Conservation (phyloP, 2,888 invertebrate species). For the Nymphalis urticae region DNA sequence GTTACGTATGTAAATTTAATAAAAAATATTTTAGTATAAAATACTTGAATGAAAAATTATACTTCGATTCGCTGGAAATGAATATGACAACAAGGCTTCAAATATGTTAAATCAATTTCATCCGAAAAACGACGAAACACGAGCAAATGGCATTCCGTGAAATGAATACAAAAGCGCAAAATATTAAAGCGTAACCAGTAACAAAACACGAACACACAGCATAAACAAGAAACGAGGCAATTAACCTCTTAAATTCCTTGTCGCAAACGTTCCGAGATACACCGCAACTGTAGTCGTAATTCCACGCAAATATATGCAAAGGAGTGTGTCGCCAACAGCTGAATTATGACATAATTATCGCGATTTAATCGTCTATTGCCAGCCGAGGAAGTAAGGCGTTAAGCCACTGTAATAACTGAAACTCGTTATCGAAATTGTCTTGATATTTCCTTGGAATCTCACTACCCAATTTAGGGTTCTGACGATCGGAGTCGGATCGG, state of each 20-base stretch:
- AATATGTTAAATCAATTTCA: too few species aligned
- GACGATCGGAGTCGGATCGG: slow-evolving; percentile 56
- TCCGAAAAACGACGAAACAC: not conserved
- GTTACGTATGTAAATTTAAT: too few species aligned
- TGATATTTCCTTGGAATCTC: slow-evolving; percentile 40
- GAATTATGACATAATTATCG: slow-evolving; percentile 66
- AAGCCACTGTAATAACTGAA: slow-evolving; percentile 1
- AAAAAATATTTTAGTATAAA: too few species aligned
- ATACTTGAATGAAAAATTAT: too few species aligned
- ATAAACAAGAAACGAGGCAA: slow-evolving; percentile 37
- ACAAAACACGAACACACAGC: slow-evolving; percentile 28
- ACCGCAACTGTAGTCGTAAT: slow-evolving; percentile 36
- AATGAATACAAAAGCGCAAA: slow-evolving; percentile 18
- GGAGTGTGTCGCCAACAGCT: slow-evolving; percentile 44
- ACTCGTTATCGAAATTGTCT: slow-evolving; percentile 41
- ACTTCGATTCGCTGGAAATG: too few species aligned
- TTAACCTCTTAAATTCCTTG: slow-evolving; percentile 41
- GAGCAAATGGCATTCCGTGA: not conserved
- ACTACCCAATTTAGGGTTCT: slow-evolving; percentile 52
- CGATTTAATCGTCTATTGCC: slow-evolving; percentile 62
- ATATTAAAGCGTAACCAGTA: slow-evolving; percentile 22
- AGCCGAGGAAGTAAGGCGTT: slow-evolving; percentile 31
- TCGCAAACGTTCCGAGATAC: slow-evolving; percentile 30
- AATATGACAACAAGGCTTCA: not conserved
- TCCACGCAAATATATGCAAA: slow-evolving; percentile 38